Conservation (phyloP, 2,888 invertebrate species). For the Augiades crinisus region DNA sequence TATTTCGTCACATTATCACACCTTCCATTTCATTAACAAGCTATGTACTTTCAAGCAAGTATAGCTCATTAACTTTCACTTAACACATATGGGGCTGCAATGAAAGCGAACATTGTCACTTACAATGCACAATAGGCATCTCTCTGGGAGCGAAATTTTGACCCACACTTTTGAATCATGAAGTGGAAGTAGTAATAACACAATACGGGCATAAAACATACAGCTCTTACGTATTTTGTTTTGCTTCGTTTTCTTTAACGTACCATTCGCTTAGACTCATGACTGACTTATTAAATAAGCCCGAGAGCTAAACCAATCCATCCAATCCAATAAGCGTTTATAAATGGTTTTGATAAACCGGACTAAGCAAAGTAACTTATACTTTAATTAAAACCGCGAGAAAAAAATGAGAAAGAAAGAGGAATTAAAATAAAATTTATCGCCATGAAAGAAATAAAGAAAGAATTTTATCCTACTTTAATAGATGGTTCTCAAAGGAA, state of each 20-base stretch:
- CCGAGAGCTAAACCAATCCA: too few species aligned
- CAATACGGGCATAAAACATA: conserved; percentile 17
- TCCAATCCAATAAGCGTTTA: too few species aligned
- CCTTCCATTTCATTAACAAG: neutral
- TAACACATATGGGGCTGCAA: conserved; percentile 54
- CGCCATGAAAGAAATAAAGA: neutral
- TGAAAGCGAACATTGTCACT: conserved; percentile 63
- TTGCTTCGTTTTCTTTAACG: neutral
- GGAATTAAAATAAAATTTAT: neutral
- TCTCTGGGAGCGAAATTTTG: conserved; percentile 39
- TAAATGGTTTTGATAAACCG: too few species aligned
- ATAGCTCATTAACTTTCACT: conserved; percentile 51
- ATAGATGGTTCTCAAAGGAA: neutral
- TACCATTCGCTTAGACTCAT: too few species aligned
- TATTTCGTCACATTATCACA: too few species aligned
- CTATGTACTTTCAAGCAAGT: conserved; percentile 28
- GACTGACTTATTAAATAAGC: too few species aligned
- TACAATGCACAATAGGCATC: conserved; percentile 62
- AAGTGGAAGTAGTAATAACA: conserved; percentile 8
- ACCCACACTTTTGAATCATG: conserved; percentile 31
- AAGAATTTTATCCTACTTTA: neutral
- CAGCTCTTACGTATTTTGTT: neutral
- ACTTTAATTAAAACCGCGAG: too few species aligned
- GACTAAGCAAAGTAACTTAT: too few species aligned
- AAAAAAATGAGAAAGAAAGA: too few species aligned